phyloP scores from a whole-genome alignment of 1,140 invertebrate species.

The Polyergus mexicanus region DNA sequence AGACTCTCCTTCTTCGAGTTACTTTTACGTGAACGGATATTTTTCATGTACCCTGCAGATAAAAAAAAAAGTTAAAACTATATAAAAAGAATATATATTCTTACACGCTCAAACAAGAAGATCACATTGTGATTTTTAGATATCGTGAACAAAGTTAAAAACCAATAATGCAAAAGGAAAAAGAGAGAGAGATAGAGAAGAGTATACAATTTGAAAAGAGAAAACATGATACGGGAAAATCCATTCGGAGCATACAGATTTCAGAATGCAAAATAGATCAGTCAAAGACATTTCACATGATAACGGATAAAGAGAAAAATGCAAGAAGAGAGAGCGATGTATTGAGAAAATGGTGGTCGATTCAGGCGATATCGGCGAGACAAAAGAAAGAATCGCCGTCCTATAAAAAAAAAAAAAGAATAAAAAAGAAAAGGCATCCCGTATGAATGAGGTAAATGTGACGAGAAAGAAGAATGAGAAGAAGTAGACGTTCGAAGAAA shows the following conservation, averaged over 20 bases:
- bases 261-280: not conserved
- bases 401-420: constrained; percentile 15
- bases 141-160: not conserved
- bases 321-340: not conserved
- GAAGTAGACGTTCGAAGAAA: not conserved
- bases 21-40: not conserved
- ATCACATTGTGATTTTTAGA: not conserved
- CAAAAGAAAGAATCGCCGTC: constrained; percentile 34
- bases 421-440: not conserved
- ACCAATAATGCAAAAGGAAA: constrained; percentile 20
- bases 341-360: constrained; percentile 54
- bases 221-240: constrained; percentile 22
- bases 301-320: constrained; percentile 13
- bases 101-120: not conserved
- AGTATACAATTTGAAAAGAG: not conserved
- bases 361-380: constrained; percentile 59
- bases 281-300: constrained; percentile 14
- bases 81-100: not conserved
- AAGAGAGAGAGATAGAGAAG: not conserved
- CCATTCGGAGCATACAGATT: constrained; percentile 12
- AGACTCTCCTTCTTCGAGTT: too few species aligned
- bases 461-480: constrained; percentile 20
- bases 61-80: not conserved
- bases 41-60: not conserved
- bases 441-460: constrained; percentile 12